Evolutionary conservation across 2,888 invertebrate species (phyloP), one percentile per base, ranked within the genome.

Genomic region (Hypselothyrea guttata): DNA sequence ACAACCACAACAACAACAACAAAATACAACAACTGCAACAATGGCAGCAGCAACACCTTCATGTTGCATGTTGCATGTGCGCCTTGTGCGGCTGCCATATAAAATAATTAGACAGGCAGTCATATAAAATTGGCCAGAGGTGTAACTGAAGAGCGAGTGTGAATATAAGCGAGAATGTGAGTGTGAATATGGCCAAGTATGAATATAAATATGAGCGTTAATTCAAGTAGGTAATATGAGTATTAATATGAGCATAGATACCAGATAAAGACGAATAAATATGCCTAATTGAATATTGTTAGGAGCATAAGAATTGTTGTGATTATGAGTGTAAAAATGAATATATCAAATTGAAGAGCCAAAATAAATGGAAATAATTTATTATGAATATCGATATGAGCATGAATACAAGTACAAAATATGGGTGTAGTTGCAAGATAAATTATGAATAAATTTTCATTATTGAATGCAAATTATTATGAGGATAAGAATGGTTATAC

Each of bases 41-140:
- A n/a, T n/a, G n/a, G n/a, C n/a, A 42, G 33, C 34, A 59, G 64
- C 55, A 42, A 54, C 53, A 38, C 22, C 22, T 22, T 51, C 52
- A 51, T 38, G 68, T 65, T 38, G 68, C 68, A 65, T 51, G 46
- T 72, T 53, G 62, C 53, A n/a, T 22, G 9, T 12, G 11, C 28
- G 28, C 7, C 28, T 16, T 52, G 40, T 66, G 54, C 33, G 54
- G 47, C 65, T 74, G 78, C 55, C 75, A 71, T 63, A 83, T 71
- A 66, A 79, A 74, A 84, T 84, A 77, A 82, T 84, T 78, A 79
- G 79, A 59, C 79, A 81, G 82, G 58, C 22, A 58, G 58, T 71
- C 66, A 66, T 52, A 64, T 62, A 0, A 62, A 68, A 65, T 67
- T 60, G 60, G 46, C 68, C 18, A 61, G 63, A 60, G 75, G 49